Evolutionary conservation across 2,888 invertebrate genomes (phyloP).

Genomic region (Lochmaea capreae): DNA sequence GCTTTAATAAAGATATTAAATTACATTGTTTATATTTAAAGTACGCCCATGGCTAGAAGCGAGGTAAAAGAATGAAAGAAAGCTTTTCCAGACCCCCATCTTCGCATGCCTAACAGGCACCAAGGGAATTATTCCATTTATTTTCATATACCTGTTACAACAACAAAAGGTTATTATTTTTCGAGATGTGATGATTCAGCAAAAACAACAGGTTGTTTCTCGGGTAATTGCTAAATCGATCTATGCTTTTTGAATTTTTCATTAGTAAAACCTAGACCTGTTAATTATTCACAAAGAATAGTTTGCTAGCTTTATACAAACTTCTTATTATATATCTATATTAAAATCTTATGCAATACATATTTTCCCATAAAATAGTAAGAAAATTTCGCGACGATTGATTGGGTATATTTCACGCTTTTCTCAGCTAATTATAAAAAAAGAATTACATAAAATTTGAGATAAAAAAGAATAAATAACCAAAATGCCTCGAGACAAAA

Average conservation of each 20-base stretch:
- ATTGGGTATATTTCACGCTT: no score
- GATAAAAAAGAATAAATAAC: no score
- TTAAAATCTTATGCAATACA: no score
- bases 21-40: slow-evolving; percentile 7
- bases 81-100: slow-evolving; percentile 21
- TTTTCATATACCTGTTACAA: slow-evolving; percentile 45
- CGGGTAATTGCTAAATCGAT: slow-evolving; percentile 6
- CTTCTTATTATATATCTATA: no score
- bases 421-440: no score
- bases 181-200: slow-evolving; percentile 37
- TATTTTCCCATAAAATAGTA: no score
- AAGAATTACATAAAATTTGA: no score
- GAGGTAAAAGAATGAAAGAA: slow-evolving; percentile 31
- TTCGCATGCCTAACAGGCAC: slow-evolving; percentile 32
- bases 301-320: not conserved
- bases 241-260: not conserved
- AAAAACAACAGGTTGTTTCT: slow-evolving; percentile 28
- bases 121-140: slow-evolving; percentile 46
- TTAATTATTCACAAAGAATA: not conserved
- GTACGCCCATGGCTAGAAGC: slow-evolving; percentile 20
- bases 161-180: slow-evolving; percentile 42
- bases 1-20: not conserved
- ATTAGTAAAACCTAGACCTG: not conserved
- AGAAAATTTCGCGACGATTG: no score
- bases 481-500: no score